Evolutionary conservation across 2,888 invertebrate genomes (phyloP), one percentile per base, ranked within the genome.

Genomic region (Pterostichus niger): DNA sequence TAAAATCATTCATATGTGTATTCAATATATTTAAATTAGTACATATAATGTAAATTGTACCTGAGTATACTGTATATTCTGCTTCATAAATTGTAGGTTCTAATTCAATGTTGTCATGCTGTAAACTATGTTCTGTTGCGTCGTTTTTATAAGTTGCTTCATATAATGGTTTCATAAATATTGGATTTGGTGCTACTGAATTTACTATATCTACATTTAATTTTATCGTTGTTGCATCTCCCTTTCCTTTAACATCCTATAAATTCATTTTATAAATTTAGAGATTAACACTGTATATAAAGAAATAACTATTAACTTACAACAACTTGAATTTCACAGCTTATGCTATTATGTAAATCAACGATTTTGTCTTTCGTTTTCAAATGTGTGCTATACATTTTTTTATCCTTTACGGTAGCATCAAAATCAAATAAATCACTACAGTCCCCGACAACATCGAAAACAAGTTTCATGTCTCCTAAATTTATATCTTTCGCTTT

Each of bases 91-190:
- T 40, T 6, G 40, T 10, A 11, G 44, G 68, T 11, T 71, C 7
- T 17, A 71, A 44, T 17, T 40, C 1, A 71, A 40, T 71, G 17
- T 40, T 17, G 13, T 71, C 68, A 13, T 40, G 40, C 7, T 40
- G 7, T 44, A 15, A 40, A 71, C 24, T 24, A 24, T 13, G 5
- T 40, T 17, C 6, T 40, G 59, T 64, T 13, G 82, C 84, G 44
- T 40, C 40, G 40, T 40, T 6, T 6, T 3, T 40, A 9, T 40
- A 40, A 40, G 40, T 40, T 40, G 44, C 44, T 15, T n/a, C 24
- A 85, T 92, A 92, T 84, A 90, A 90, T 10, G 91, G 84, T 85
- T 89, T 86, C 0, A 88, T 86, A 87, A 93, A 93, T 17, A 89
- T 86, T 17, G 90, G 91, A 75, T 91, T 90, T 46, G 90, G 90